Evolutionary conservation across 2,113 vertebrate species (phyloP).

Genomic region (Coreoperca whiteheadi): DNA sequence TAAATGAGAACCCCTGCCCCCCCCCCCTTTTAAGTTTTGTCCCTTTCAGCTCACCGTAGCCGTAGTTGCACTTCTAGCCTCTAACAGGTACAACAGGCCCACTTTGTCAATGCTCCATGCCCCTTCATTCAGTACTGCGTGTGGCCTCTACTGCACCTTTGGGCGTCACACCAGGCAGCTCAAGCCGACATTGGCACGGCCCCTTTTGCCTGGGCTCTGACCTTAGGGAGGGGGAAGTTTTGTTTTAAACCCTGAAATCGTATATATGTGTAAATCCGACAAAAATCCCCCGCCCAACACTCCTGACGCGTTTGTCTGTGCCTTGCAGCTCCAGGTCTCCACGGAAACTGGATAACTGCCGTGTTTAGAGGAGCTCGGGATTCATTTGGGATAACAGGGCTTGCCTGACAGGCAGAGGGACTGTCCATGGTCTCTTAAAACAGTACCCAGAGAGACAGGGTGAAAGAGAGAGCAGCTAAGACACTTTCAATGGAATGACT

Average conservation of each 20-base stretch:
- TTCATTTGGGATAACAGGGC: slow-evolving; percentile 90
- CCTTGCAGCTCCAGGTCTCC: slow-evolving; percentile 88
- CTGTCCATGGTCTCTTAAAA: slow-evolving; percentile 67
- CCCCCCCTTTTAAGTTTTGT: slow-evolving; percentile 63
- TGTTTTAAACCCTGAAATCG: slow-evolving; percentile 93
- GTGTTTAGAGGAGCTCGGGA: slow-evolving; percentile 91
- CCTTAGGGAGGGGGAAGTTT: slow-evolving; percentile 87
- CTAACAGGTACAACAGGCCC: slow-evolving; percentile 67
- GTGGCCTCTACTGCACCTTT: slow-evolving; percentile 65
- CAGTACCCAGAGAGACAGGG: slow-evolving; percentile 86
- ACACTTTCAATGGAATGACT: slow-evolving; percentile 84
- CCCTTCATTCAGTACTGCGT: slow-evolving; percentile 52
- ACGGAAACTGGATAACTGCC: slow-evolving; percentile 92
- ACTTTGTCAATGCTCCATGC: slow-evolving; percentile 25
- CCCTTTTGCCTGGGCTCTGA: slow-evolving; percentile 65
- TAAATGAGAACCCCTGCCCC: slow-evolving; percentile 77
- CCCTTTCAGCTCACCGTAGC: slow-evolving; percentile 53
- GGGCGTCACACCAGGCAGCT: slow-evolving; percentile 83
- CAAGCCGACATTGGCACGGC: not conserved
- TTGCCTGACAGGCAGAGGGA: slow-evolving; percentile 80
- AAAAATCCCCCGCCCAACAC: slow-evolving; percentile 86
- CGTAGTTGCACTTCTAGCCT: slow-evolving; percentile 34
- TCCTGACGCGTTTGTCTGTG: slow-evolving; percentile 57
- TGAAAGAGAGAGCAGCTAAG: slow-evolving; percentile 77
- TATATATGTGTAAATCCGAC: slow-evolving; percentile 98